Conservation (phyloP, 2,888 invertebrate genomes). For the Odontocerum albicorne region DNA sequence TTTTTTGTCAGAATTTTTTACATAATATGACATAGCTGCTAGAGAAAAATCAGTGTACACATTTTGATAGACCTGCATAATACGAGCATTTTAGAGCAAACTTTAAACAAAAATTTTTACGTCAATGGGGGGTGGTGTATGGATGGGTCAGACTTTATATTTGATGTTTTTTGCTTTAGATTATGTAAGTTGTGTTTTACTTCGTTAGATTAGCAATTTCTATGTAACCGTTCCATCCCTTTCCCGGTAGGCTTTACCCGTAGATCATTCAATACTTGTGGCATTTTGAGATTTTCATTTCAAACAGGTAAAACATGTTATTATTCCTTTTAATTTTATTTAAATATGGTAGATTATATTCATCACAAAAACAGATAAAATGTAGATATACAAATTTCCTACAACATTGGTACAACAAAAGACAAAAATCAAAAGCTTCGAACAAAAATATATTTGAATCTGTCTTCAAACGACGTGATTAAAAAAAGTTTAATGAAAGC, state of each 20-base stretch:
- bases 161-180: slow-evolving; percentile 36
- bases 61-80: slow-evolving; percentile 25
- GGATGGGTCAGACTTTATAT: slow-evolving; percentile 57
- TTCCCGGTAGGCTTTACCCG: slow-evolving; percentile 27
- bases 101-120: slow-evolving; percentile 9
- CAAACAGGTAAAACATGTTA: neutral
- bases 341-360: no score
- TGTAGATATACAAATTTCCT: no score
- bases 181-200: slow-evolving; percentile 25
- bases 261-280: slow-evolving; percentile 8
- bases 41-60: slow-evolving; percentile 15
- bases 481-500: no score
- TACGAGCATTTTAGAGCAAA: slow-evolving; percentile 25
- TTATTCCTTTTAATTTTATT: no score
- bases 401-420: no score
- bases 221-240: slow-evolving; percentile 25
- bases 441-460: no score
- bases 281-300: neutral
- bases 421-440: no score
- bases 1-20: no score
- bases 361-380: no score
- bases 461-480: no score
- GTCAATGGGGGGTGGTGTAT: slow-evolving; percentile 47
- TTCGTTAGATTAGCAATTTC: slow-evolving; percentile 33
- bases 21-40: no score